Evolutionary conservation across 2,797 vertebrate genomes (phyloP).

Genomic region (Trachurus trachurus): DNA sequence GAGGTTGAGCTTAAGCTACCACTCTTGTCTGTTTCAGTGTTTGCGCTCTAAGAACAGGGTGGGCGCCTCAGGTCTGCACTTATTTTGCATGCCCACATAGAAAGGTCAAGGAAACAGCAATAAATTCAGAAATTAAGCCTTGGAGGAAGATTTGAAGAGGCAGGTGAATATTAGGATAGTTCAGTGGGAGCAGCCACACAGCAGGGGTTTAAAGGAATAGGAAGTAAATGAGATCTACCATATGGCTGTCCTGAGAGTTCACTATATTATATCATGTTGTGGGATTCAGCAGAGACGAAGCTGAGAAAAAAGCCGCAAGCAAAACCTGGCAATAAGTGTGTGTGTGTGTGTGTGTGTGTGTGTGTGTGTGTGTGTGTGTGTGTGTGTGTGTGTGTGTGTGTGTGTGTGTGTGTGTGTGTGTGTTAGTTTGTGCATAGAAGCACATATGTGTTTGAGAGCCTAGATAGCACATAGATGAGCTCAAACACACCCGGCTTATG

Average conservation of each 20-base stretch:
- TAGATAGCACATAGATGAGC: constrained; percentile 12
- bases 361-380: background rate
- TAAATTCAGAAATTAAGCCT: constrained; percentile 53
- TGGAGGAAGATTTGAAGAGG: constrained; percentile 25
- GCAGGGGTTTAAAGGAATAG: constrained; percentile 8
- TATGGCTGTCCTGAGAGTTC: constrained; percentile 27
- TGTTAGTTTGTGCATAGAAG: too few relatives aligned
- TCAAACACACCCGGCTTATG: constrained; percentile 17
- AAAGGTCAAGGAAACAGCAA: constrained; percentile 61
- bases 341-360: constrained; percentile 1
- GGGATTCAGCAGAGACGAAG: constrained; percentile 24
- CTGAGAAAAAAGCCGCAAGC: constrained; percentile 3
- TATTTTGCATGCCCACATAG: constrained; percentile 25
- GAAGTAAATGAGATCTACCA: constrained; percentile 32
- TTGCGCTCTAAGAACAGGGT: background rate
- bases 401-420: background rate
- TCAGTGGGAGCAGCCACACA: background rate
- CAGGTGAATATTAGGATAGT: constrained; percentile 36
- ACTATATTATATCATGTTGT: constrained; percentile 36
- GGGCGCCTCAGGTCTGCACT: constrained; percentile 2
- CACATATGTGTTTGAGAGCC: constrained; percentile 7
- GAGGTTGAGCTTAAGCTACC: background rate
- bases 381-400: background rate
- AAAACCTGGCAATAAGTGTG: constrained; percentile 13
- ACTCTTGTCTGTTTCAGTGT: constrained; percentile 19